Conservation (phyloP, 92 coral and sea anemone species). For the Palythoa caribaeorum region DNA sequence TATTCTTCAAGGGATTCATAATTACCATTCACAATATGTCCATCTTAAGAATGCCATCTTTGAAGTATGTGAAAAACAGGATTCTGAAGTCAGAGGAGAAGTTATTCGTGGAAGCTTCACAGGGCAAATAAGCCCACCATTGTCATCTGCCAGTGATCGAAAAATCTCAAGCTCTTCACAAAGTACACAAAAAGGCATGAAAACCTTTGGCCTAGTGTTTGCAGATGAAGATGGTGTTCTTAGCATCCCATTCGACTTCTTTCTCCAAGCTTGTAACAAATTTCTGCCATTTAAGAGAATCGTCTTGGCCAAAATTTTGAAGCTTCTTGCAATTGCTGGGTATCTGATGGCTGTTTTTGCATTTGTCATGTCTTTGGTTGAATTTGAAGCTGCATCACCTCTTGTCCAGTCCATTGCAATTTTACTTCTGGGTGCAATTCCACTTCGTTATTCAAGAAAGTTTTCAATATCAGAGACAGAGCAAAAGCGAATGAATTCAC, state of each 20-base stretch:
- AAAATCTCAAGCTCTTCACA: conserved; percentile 62
- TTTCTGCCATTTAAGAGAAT: conserved; percentile 86
- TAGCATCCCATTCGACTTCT: conserved; percentile 80
- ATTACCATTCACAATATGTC: conserved; percentile 76
- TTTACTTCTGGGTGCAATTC: conserved; percentile 77
- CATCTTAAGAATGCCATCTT: conserved; percentile 79
- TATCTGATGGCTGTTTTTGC: conserved; percentile 82
- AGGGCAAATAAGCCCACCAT: conserved; percentile 50
- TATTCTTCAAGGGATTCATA: conserved; percentile 67
- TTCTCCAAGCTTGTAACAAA: conserved; percentile 63
- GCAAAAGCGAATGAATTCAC: conserved; percentile 44
- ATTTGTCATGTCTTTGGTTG: conserved; percentile 85
- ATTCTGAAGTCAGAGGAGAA: conserved; percentile 68
- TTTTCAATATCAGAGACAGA: conserved; percentile 30
- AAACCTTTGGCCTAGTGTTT: conserved; percentile 58
- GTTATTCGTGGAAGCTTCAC: conserved; percentile 79
- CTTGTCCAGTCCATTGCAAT: conserved; percentile 81
- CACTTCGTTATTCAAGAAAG: conserved; percentile 56
- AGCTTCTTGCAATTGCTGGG: conserved; percentile 68
- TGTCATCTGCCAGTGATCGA: conserved; percentile 6
- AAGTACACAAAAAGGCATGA: conserved; percentile 46
- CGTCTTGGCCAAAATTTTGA: conserved; percentile 74
- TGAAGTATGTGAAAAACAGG: conserved; percentile 92
- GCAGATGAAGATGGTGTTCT: conserved; percentile 75
- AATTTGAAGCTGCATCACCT: conserved; percentile 72